Evolutionary conservation across 2,888 invertebrate genomes (phyloP).

Genomic region (Idaea aversata): DNA sequence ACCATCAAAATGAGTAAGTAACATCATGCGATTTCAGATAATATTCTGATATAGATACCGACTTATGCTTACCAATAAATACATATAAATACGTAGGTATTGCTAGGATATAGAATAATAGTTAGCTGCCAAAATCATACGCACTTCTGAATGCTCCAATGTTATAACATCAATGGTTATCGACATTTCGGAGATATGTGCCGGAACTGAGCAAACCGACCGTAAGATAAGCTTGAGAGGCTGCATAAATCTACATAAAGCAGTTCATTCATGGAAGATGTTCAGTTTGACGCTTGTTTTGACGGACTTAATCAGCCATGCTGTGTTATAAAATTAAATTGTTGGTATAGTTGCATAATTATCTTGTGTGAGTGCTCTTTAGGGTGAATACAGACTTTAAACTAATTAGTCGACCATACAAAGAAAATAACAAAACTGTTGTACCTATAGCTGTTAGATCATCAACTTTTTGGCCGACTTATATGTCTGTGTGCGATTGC

Average conservation of each 20-base stretch:
- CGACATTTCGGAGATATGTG: constrained; percentile 61
- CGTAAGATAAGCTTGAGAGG: constrained; percentile 67
- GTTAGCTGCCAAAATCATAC: background rate
- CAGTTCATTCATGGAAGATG: constrained; percentile 16
- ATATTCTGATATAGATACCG: too few relatives aligned
- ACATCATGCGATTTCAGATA: too few relatives aligned
- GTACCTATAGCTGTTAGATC: too few relatives aligned
- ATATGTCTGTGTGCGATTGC: too few relatives aligned
- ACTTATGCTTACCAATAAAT: too few relatives aligned
- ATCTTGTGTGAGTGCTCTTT: background rate
- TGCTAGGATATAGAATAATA: background rate
- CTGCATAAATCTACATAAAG: constrained; percentile 68
- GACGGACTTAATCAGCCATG: background rate
- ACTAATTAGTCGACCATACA: background rate
- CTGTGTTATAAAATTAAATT: background rate
- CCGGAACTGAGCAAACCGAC: constrained; percentile 63
- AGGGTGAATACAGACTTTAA: background rate
- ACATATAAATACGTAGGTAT: too few relatives aligned
- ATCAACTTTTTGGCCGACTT: too few relatives aligned
- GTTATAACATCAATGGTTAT: constrained; percentile 44
- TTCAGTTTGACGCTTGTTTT: background rate
- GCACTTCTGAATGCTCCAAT: background rate
- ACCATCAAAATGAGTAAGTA: too few relatives aligned
- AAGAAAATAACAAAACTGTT: too few relatives aligned
- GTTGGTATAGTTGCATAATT: background rate